Base-by-base conservation (phyloP, 2,113 vertebrate genomes). In the Syngnathus floridae region DNA sequence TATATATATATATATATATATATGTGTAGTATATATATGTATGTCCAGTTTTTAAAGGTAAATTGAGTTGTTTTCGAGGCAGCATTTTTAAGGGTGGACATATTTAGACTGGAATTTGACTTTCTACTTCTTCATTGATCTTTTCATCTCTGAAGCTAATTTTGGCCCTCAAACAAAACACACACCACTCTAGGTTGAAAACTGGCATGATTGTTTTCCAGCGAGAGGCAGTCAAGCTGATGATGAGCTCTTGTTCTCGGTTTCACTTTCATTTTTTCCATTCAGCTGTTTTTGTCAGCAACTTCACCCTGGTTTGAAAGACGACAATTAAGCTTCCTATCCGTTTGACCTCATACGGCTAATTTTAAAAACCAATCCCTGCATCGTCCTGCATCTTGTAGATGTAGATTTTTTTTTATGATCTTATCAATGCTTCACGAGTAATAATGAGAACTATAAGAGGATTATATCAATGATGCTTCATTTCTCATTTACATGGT, bases 391-490 rank as follows among this genome's bases (percentile, higher is more conserved):
- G n/a, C 52, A 52, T 43, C 4, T 21, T 21, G 59, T 55, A 80
- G 76, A 81, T n/a, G n/a, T n/a, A n/a, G n/a, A n/a, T n/a, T n/a
- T n/a, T n/a, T n/a, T n/a, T n/a, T 1, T 71, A 62, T 66, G 26
- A 31, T 78, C 69, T 66, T 71, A 86, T 81, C 69, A 60, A 51
- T 37, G 40, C 74, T 71, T 73, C 67, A 71, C 66, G 74, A 72
- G 72, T 69, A 52, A 78, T 71, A 82, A 52, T 64, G 76, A 76
- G 68, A 67, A 61, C 65, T 59, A 74, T 86, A 86, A 89, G 76
- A 87, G 84, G 84, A 87, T 88, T 88, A 85, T 70, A 76, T 78
- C 68, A 72, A 35, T 64, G 62, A 81, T 69, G 72, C 71, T 35
- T 58, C 64, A 72, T 81, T 82, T 83, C 70, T 58, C 22, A 70